Percentiles rank a stretch among this genome's conserved stretches.
phyloP scores from a whole-genome alignment of 2,888 invertebrate genomes.

The Epinotia bilunana region DNA sequence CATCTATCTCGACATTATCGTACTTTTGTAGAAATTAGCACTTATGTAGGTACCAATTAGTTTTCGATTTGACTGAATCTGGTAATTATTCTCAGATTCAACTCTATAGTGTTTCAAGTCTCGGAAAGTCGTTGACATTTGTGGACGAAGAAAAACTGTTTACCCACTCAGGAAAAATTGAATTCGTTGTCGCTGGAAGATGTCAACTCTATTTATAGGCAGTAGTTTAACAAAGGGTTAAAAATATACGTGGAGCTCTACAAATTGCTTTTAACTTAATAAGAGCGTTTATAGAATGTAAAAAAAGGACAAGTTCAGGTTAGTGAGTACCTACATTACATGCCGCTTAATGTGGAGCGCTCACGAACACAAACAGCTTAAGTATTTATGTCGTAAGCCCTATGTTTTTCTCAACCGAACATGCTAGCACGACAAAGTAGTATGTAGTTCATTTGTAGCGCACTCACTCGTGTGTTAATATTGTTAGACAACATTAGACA shows the following conservation, averaged over 20 bases:
- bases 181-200: background rate
- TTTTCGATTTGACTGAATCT: no score
- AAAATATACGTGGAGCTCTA: background rate
- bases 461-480: background rate
- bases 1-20: no score
- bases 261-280: background rate
- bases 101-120: no score
- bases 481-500: background rate
- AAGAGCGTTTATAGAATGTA: background rate
- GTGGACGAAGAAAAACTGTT: no score
- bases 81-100: no score
- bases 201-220: background rate
- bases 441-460: background rate
- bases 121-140: no score
- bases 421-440: constrained; percentile 8
- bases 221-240: background rate
- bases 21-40: no score
- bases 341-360: constrained; percentile 18
- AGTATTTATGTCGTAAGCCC: constrained; percentile 11
- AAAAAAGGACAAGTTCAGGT: constrained; percentile 5
- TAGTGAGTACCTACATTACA: constrained; percentile 4
- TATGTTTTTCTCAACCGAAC: constrained; percentile 27
- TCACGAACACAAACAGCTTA: constrained; percentile 22
- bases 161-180: no score
- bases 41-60: no score